Evolutionary conservation across 2,888 invertebrate genomes (phyloP), one percentile per base, ranked within the genome.

Genomic region (Phyto melanocephala): DNA sequence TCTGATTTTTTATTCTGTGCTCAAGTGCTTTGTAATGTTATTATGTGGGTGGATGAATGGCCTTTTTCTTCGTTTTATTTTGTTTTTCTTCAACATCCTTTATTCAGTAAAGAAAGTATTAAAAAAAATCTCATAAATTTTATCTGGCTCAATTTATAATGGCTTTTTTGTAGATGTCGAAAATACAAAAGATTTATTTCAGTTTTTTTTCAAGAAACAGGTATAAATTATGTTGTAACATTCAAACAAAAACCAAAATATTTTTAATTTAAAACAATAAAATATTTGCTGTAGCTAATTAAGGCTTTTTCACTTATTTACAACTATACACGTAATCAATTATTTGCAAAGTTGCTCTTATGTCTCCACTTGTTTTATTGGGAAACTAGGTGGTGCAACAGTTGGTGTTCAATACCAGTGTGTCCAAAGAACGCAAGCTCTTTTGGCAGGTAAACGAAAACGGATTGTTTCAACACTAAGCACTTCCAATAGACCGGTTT

Each of bases 361-460:
- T 20, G 37, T 13, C 1, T n/a, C 62, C 8, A 81, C 54, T 8
- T 8, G n/a, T 45, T 58, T 1, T 5, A 33, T 10, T 22, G 85
- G 87, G 62, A 84, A 84, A 65, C 87, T 81, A 65, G 86, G 88
- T 13, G 88, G 88, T 37, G 85, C 67, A 33, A 35, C 85, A 0
- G 87, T 86, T 75, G 84, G 86, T 17, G 84, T 84, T 85, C 86
- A 86, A 65, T 85, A 83, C 87, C 88, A 85, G 52, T 86, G 65
- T 35, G 84, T 65, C 85, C 86, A 86, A 35, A 84, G 72, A 45
- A 87, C 84, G 62, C 86, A 86, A 47, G 84, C 67, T 47, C 77
- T 35, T 40, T 75, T 84, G 63, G 68, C 79, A 54, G 83, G 86
- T 63, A 87, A 65, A 67, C 67, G 17, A 76, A 60, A 2, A 15